Percentiles rank a stretch among this genome's conserved stretches.
Conservation (phyloP, 1,140 invertebrate genomes). For the Scaptomyza montana region DNA sequence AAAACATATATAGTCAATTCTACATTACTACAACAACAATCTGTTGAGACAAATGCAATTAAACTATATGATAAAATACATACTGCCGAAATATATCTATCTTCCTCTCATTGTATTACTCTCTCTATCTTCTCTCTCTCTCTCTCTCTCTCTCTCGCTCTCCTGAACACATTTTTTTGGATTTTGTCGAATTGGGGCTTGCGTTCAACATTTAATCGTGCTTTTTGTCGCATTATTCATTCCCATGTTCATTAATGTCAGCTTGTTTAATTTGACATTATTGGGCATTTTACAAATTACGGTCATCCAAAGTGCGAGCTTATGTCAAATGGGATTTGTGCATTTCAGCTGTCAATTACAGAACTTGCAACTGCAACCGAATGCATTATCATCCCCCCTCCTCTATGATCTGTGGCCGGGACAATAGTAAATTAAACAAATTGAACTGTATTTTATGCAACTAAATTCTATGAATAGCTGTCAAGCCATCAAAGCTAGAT, state of each 20-base stretch:
- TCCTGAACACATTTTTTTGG: too few species aligned
- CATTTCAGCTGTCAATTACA: constrained; percentile 72
- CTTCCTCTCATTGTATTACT: too few species aligned
- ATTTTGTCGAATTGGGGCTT: too few species aligned
- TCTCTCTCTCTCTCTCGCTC: too few species aligned
- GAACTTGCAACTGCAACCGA: constrained; percentile 4
- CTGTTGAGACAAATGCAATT: too few species aligned
- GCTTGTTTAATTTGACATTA: constrained; percentile 39
- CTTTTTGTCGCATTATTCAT: constrained; percentile 28
- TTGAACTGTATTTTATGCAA: constrained; percentile 45
- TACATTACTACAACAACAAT: too few species aligned
- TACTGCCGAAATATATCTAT: too few species aligned
- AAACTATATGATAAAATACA: too few species aligned
- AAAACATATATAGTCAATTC: too few species aligned
- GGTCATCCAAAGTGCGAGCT: constrained; percentile 25
- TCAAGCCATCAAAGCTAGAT: constrained; percentile 51
- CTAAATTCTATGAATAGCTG: constrained; percentile 53
- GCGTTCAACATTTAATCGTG: constrained; percentile 5
- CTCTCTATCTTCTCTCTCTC: too few species aligned
- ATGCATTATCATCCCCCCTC: background rate
- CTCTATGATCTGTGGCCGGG: constrained; percentile 18
- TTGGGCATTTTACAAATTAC: constrained; percentile 48
- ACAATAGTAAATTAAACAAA: constrained; percentile 54
- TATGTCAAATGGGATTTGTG: constrained; percentile 53
- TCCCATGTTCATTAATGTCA: constrained; percentile 36